Percentiles rank a stretch among this genome's conserved stretches.
phyloP scores from a whole-genome alignment of 2,888 invertebrate genomes.

The Allophyes oxyacanthae region DNA sequence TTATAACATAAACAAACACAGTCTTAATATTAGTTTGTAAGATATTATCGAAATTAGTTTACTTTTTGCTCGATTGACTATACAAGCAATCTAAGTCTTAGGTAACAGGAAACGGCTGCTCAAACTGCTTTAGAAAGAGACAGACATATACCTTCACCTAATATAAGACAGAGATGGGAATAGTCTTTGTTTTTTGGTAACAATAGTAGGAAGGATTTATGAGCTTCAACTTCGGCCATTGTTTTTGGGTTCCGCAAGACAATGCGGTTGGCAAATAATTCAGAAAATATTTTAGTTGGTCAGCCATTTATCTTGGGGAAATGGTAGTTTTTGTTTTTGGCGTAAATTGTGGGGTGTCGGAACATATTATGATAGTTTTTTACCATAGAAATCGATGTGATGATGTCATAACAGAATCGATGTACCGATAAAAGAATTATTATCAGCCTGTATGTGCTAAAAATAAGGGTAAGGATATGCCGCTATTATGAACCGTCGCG shows the following conservation, averaged over 20 bases:
- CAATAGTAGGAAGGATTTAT: slow-evolving; percentile 63
- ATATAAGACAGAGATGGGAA: slow-evolving; percentile 20
- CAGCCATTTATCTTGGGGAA: slow-evolving; percentile 28
- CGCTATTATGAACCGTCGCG: too few relatives aligned
- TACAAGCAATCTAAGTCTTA: slow-evolving; percentile 49
- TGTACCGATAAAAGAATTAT: too few relatives aligned
- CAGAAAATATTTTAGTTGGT: slow-evolving; percentile 42
- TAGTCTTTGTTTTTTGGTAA: slow-evolving; percentile 63
- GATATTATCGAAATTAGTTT: slow-evolving; percentile 58
- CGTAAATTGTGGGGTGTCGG: slow-evolving; percentile 15
- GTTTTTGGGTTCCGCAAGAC: slow-evolving; percentile 54
- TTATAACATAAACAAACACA: slow-evolving; percentile 40
- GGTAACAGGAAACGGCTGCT: slow-evolving; percentile 48
- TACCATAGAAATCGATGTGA: too few relatives aligned
- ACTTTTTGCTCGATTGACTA: slow-evolving; percentile 60
- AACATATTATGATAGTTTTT: neutral
- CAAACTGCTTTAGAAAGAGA: slow-evolving; percentile 29
- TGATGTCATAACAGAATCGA: too few relatives aligned
- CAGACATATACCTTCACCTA: neutral
- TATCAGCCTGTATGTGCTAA: too few relatives aligned
- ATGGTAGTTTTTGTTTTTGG: slow-evolving; percentile 33
- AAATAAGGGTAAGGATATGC: too few relatives aligned
- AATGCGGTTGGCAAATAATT: slow-evolving; percentile 50
- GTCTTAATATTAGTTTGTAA: slow-evolving; percentile 26
- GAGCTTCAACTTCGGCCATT: slow-evolving; percentile 61